phyloP scores from a whole-genome alignment of 2,113 vertebrate genomes.

The Zeus faber region DNA sequence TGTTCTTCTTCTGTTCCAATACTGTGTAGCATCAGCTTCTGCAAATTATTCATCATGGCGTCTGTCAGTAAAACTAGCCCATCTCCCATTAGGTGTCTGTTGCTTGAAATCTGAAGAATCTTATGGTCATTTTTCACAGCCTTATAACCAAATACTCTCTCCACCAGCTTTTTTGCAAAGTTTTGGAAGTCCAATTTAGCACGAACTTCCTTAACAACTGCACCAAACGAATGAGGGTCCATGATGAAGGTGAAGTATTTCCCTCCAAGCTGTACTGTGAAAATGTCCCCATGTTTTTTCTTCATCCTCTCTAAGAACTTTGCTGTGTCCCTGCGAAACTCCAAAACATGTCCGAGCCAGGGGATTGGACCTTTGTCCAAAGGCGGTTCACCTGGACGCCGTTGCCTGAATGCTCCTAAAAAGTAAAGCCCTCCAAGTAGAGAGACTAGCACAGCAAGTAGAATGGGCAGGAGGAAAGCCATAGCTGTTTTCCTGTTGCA shows the following conservation, averaged over 20 bases:
- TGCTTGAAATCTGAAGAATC: slow-evolving; percentile 47
- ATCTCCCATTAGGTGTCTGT: slow-evolving; percentile 82
- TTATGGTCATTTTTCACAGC: fast-evolving
- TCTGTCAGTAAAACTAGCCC: slow-evolving; percentile 78
- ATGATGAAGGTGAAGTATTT: slow-evolving; percentile 86
- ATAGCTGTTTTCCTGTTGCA: slow-evolving; percentile 45
- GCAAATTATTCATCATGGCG: slow-evolving; percentile 80
- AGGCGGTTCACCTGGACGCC: slow-evolving; percentile 78
- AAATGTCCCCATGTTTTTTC: slow-evolving; percentile 83
- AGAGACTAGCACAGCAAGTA: slow-evolving; percentile 52
- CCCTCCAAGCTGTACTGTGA: slow-evolving; percentile 84
- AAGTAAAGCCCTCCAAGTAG: slow-evolving; percentile 71
- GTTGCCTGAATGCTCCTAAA: slow-evolving; percentile 69
- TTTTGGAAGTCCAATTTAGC: slow-evolving; percentile 78
- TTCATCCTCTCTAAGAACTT: slow-evolving; percentile 82
- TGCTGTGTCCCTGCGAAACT: slow-evolving; percentile 78
- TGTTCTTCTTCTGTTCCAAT: slow-evolving; percentile 30
- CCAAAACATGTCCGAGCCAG: slow-evolving; percentile 84
- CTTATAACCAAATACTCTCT: slow-evolving; percentile 76
- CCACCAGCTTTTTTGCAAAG: slow-evolving; percentile 67
- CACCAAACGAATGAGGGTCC: slow-evolving; percentile 82
- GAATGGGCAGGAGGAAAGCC: slow-evolving; percentile 61
- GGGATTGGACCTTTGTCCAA: slow-evolving; percentile 85
- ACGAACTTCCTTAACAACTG: slow-evolving; percentile 75
- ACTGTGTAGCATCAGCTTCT: slow-evolving; percentile 73